phyloP scores from a whole-genome alignment of 2,113 vertebrate species.

The Malaclemys terrapin region DNA sequence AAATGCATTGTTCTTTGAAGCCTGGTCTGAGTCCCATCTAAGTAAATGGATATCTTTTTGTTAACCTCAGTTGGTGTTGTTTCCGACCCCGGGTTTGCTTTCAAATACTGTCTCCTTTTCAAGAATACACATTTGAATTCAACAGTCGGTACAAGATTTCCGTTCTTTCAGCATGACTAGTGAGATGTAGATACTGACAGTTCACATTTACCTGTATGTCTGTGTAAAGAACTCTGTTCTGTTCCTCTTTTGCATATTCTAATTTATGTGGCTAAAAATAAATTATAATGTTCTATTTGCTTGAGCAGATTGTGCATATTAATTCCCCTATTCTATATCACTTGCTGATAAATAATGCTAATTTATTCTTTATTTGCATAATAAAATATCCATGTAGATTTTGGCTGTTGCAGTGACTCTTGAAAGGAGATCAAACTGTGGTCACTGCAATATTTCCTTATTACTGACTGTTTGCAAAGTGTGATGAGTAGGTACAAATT shows the following conservation, averaged over 20 bases:
- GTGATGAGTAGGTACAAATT: not conserved
- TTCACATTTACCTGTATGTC: not conserved
- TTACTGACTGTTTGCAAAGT: not conserved
- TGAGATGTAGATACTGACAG: constrained; percentile 42
- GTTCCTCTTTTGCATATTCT: constrained; percentile 54
- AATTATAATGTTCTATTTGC: constrained; percentile 18
- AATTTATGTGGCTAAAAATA: constrained; percentile 61
- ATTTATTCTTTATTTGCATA: constrained; percentile 32
- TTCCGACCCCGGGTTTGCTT: not conserved
- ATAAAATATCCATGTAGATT: constrained; percentile 30
- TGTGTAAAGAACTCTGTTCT: not conserved
- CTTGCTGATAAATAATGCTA: not conserved
- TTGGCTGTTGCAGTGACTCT: not conserved
- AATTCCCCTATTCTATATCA: constrained; percentile 22
- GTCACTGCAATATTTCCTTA: not conserved
- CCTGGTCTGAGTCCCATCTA: not conserved
- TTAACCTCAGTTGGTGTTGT: not conserved
- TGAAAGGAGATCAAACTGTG: not conserved
- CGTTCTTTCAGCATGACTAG: not conserved
- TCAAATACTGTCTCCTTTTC: fast-evolving
- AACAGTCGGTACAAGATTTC: not conserved
- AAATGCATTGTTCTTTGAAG: not conserved
- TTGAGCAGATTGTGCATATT: constrained; percentile 19
- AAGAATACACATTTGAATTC: not conserved
- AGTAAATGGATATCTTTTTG: not conserved